Conservation (phyloP, 2,113 vertebrate genomes). For the Stegostoma tigrinum region DNA sequence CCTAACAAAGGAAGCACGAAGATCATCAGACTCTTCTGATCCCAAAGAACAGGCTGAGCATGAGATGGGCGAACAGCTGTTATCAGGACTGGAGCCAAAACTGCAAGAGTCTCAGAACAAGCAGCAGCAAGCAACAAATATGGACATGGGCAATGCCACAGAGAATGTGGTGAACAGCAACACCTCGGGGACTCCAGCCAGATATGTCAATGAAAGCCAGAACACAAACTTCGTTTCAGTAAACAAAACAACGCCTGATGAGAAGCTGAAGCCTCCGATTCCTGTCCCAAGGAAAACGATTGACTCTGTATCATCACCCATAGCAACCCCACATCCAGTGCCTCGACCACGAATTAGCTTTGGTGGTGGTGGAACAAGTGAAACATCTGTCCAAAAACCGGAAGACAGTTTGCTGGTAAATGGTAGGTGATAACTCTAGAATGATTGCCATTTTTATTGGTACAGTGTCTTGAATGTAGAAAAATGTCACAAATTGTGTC, state of each 20-base stretch:
- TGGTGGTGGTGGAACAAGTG: not conserved
- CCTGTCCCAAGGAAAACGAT: slow-evolving; percentile 58
- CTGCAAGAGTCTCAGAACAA: not conserved
- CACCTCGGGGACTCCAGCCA: not conserved
- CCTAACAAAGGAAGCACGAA: not conserved
- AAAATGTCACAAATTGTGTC: too few relatives aligned
- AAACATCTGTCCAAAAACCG: slow-evolving; percentile 41
- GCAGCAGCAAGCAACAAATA: not conserved
- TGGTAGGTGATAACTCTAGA: not conserved
- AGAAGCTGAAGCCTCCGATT: slow-evolving; percentile 44
- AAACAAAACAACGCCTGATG: not conserved
- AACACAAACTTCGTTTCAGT: slow-evolving; percentile 46
- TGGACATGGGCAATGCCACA: not conserved
- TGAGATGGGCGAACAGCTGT: not conserved
- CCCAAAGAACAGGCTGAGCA: not conserved
- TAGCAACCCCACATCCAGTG: slow-evolving; percentile 46
- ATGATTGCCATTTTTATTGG: not conserved
- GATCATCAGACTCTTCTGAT: not conserved
- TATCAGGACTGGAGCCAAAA: not conserved
- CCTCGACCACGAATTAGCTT: slow-evolving; percentile 49
- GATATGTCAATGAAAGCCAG: slow-evolving; percentile 38
- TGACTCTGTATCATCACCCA: slow-evolving; percentile 39
- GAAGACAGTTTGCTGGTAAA: not conserved
- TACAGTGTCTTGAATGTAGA: not conserved
- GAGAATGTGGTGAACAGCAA: not conserved